Conservation (phyloP, 1,140 invertebrate species). For the Rhizoglyphus robini region DNA sequence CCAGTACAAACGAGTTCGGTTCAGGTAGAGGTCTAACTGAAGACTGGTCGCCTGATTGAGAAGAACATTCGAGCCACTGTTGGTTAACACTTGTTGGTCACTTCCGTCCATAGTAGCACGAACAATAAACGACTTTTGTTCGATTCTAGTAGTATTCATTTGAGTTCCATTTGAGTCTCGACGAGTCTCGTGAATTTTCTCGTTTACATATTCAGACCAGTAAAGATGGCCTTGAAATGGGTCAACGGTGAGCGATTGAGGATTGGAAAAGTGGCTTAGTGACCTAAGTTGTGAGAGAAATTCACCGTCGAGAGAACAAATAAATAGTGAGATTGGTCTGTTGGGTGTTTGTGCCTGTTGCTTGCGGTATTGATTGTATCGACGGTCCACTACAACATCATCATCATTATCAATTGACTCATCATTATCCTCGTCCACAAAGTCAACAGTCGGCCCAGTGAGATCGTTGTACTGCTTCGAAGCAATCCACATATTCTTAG, state of each 20-base stretch:
- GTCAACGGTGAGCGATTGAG: constrained; percentile 48
- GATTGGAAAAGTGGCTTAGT: constrained; percentile 29
- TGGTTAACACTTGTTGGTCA: constrained; percentile 36
- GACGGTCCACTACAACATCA: not conserved
- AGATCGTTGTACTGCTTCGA: constrained; percentile 35
- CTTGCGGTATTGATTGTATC: not conserved
- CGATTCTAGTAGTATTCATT: constrained; percentile 40
- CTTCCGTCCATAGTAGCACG: constrained; percentile 47
- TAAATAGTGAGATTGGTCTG: no score
- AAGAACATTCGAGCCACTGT: constrained; percentile 27
- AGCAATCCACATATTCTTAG: constrained; percentile 53
- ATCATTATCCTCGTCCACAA: not conserved
- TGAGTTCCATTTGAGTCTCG: not conserved
- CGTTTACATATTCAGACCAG: constrained; percentile 40
- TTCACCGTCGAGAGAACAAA: constrained; percentile 55
- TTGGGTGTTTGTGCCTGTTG: no score
- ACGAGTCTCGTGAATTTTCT: constrained; percentile 36
- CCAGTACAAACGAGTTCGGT: constrained; percentile 51
- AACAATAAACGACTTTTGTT: no score
- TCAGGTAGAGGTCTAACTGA: constrained; percentile 43
- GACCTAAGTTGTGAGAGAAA: constrained; percentile 43
- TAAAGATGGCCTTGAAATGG: constrained; percentile 42
- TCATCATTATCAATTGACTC: not conserved
- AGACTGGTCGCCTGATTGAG: constrained; percentile 36
- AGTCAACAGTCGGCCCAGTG: constrained; percentile 28